These are phyloP conservation scores for Typhlichthys subterraneus DNA, from an alignment of 2,797 vertebrate genomes.

Conservation along the genomic window DNA sequence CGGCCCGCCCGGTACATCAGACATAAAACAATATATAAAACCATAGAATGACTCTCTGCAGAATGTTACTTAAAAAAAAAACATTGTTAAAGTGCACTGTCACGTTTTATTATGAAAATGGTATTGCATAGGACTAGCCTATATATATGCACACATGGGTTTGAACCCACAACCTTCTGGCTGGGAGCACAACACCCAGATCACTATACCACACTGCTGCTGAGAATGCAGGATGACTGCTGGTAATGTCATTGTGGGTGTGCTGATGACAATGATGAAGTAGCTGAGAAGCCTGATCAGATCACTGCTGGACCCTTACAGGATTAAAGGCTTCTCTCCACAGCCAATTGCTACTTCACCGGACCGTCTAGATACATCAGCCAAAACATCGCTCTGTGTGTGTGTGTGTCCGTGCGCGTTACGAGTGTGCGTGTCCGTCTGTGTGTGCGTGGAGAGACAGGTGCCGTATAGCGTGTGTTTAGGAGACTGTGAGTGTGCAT, in stretches of 20 bases:
- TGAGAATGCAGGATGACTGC: slow-evolving; percentile 49
- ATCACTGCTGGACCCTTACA: slow-evolving; percentile 71
- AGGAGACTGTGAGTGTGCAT: no score
- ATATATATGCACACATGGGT: no score
- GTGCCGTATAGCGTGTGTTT: slow-evolving; percentile 8
- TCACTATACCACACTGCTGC: not conserved
- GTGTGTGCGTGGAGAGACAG: not conserved
- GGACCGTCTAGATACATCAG: slow-evolving; percentile 50
- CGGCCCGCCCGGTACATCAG: no score
- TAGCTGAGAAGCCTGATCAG: slow-evolving; percentile 67
- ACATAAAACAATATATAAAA: no score
- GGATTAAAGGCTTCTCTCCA: slow-evolving; percentile 69
- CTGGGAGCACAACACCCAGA: no score
- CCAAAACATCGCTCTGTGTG: slow-evolving; percentile 13
- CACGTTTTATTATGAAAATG: no score
- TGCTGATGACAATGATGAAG: slow-evolving; percentile 79
- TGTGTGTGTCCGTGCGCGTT: slow-evolving; percentile 14
- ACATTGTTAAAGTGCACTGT: no score
- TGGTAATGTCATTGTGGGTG: slow-evolving; percentile 72
- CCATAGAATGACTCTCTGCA: no score
- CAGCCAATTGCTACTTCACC: slow-evolving; percentile 58
- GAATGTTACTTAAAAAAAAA: no score
- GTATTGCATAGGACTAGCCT: no score
- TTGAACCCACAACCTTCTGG: no score
- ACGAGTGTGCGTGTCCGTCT: slow-evolving; percentile 7